Base-by-base conservation (phyloP, 2,888 invertebrate genomes). In the Plagiodera versicolora region DNA sequence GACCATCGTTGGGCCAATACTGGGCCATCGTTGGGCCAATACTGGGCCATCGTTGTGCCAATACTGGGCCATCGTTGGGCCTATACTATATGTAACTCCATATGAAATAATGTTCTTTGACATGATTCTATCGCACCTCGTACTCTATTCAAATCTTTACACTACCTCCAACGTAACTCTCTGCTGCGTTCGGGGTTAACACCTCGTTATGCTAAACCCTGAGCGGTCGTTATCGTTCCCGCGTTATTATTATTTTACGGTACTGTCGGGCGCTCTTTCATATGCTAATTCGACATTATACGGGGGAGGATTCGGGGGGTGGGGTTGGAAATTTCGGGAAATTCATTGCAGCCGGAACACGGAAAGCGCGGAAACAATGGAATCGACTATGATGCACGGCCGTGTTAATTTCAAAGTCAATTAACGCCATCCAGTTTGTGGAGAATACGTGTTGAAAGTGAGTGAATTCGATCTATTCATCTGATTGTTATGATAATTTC, bases 221-320 rank as follows among this genome's bases (percentile, higher is more conserved):
- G 1, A 57, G 61, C 64, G 58, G 56, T 60, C 60, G 57, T 55
- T 58, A 56, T 58, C 60, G 57, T 59, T 51, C 48, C 58, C 57
- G 61, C 57, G 61, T 61, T 64, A 60, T 58, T 69, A 70, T 70
- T 69, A 68, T 70, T 70, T 70, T 65, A 69, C 64, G 60, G 66
- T 61, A 62, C 66, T 60, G 57, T 52, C 46, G 62, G 60, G 64
- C 45, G 60, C 62, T 56, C 61, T 70, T 67, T 65, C 64, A 51
- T 63, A 63, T 63, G 65, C 51, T 65, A 68, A 70, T 70, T 61
- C 30, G 20, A 32, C 56, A 51, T 45, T 63, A 55, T 24, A 6
- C 24, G 24, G 24, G 10, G 16, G 18, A 8, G 45, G 16, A 8
- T 17, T 9, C 8, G n/a, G 9, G 20, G n/a, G 20, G 16, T 16